Evolutionary conservation across 1,140 invertebrate species (phyloP), one percentile per base, ranked within the genome.

Genomic region (Drosophila lacertosa): DNA sequence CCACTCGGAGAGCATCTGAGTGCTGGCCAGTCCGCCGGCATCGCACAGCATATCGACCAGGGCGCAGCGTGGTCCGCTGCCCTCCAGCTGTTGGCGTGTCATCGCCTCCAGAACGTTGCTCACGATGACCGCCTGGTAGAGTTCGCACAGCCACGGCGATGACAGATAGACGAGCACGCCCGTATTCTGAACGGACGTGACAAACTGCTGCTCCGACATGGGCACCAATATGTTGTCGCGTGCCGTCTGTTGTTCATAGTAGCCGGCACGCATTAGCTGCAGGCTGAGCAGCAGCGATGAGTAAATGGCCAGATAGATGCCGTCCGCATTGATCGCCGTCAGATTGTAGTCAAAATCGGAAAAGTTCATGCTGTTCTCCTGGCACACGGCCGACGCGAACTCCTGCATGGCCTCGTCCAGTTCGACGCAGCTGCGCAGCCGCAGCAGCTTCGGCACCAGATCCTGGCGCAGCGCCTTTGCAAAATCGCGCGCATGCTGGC

Each of bases 301-400:
- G 86, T 97, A 97, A 0, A 96, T 97, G 1, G 97, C 96, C 51
- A 98, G 92, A 91, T 99, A 99, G 47, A 99, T 96, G 47, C 97
- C 97, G 93, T 99, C 97, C 16, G 97, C 97, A 92, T 99, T 99
- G 92, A 98, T 96, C 42, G 98, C 97, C 18, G 96, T 96, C 2
- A 95, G 92, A 92, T 64, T 94, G 93, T 60, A 93, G 92, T 91
- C 94, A 91, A 44, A 91, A 32, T 91, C 90, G 9, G 84, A 91
- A 45, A 81, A 90, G 26, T 83, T 91, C 76, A 89, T 83, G 92
- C 92, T 51, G 92, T 94, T 94, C 94, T 97, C 96, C 93, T 97
- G 94, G 92, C 97, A 98, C 84, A 97, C 97, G 64, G 96, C 95
- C 1, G 97, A 98, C 0, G 97, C 95, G 90, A 98, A 98, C 81